Base-by-base conservation (phyloP, 2,888 invertebrate species). In the Phoronis australis region DNA sequence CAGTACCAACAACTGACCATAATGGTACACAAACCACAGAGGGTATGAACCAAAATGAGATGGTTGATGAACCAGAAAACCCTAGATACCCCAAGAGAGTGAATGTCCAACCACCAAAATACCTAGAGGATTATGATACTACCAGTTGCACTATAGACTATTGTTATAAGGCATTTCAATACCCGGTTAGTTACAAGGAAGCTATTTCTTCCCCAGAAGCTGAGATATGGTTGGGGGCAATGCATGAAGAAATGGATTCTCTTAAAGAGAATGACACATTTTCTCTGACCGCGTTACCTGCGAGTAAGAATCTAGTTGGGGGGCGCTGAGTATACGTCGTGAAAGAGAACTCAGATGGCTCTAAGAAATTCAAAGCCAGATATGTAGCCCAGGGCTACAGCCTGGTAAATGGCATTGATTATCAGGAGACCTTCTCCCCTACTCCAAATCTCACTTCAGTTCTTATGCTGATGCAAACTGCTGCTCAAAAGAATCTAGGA, bases 141-240 rank as follows among this genome's bases (percentile, higher is more conserved):
- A 38, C 27, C 6, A 48, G 24, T 40, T 48, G n/a, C 4, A 43
- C 41, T 42, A 23, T 48, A 35, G 51, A 57, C 46, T 56, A 44
- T 38, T 56, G 52, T 47, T 56, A 47, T 27, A 56, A 42, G 40
- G 31, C 46, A 38, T 31, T 37, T 12, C 41, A 6, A 35, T 31
- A 49, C 37, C 57, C 54, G 37, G 40, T 39, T 20, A 47, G 31
- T 37, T 56, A 54, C 43, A 38, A 39, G 35, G 52, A 55, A 38
- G 55, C 55, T 26, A 42, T 52, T 3, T 31, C 3, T 37, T 47
- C 52, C 9, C 20, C 54, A 52, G 52, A 9, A 37, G 26, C 25
- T 18, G 5, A 37, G 12, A 37, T 37, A 25, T 46, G 46, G 46
- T 15, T 20, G 15, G n/a, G 12, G n/a, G 46, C 46, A 3, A 46